Evolutionary conservation across 2,113 vertebrate species (phyloP), one percentile per base, ranked within the genome.

Genomic region (Lichenostomus cassidix): DNA sequence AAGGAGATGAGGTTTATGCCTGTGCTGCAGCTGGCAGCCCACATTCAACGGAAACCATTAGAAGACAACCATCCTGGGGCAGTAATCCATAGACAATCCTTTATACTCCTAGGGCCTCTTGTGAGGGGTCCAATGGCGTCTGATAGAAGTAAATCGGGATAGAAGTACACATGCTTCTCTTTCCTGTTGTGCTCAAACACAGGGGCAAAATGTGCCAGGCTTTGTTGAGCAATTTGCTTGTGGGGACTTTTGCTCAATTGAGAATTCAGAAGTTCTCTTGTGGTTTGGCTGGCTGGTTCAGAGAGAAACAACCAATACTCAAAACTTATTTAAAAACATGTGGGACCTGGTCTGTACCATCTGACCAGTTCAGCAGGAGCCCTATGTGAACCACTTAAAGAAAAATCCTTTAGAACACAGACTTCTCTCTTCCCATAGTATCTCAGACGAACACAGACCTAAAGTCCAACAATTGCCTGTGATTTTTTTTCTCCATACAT

Each of bases 251-350:
- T 73, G 58, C 41, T 92, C 86, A 81, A 28, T 4, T 81, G 62
- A 83, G 73, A 79, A 92, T 86, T 88, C 90, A 95, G 83, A 96
- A 96, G 76, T 87, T 91, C 73, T 81, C 69, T 71, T 93, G 80
- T 68, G 91, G 92, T 93, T 96, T 96, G 86, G 83, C 89, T 78
- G 39, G 39, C 22, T 83, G 63, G 35, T 49, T 89, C 2, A 17
- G 35, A 88, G 29, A 81, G 64, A 86, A 86, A 35, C 10, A 67
- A 93, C 17, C 41, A 69, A 78, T 47, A 52, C 76, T 78, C 19
- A 92, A 83, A 93, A 91, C 62, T 70, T 67, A 75, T 82, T 87
- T 93, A 64, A 92, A 95, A 93, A 41, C 47, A 83, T 89, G 68
- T 83, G 47, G 82, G 83, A 88, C 79, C 55, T 69, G 93, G 50